Evolutionary conservation across 1,140 invertebrate species (phyloP), one percentile per base, ranked within the genome.

Genomic region (Papilio machaon): DNA sequence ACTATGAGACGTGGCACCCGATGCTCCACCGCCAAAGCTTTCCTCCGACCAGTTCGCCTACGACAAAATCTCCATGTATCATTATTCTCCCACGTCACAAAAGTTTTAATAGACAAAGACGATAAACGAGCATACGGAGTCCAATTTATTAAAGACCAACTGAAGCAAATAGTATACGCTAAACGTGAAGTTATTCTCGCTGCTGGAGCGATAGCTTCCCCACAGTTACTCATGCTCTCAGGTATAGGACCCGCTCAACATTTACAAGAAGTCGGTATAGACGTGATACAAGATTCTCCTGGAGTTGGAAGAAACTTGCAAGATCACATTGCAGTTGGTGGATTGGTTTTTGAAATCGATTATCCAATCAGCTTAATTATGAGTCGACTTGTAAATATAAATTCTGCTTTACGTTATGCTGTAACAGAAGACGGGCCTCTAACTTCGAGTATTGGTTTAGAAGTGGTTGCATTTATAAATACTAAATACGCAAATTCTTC

Each of bases 161-260:
- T 91, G 0, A 95, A 95, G 23, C 95, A 97, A 83, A 95, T 95
- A 0, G 97, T 97, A 0, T 96, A 96, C 60, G 97, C 97, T 0
- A 96, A 94, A 73, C 96, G 97, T 82, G 97, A 98, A 94, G 97
- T 98, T 0, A 97, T 98, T 64, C 87, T 98, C 5, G 96, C 97
- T 0, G 97, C 97, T 0, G 98, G 98, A 0, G 96, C 97, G 1
- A 96, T 98, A 43, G 97, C 96, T 23, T 96, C 96, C 0, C 97
- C 98, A 0, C 97, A 98, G 84, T 85, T 99, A 0, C 95, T 99
- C 49, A 97, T 99, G 97, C 94, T 98, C 0, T 98, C 97, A 23
- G 98, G 98, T 1, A 93, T 98, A 1, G 98, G 98, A 19, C 97
- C 97, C 0, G 94, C 88, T 15, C 87, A 96, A 19, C 97, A 98